Base-by-base conservation (phyloP, 2,797 vertebrate species). In the Eurystomus glaucurus region DNA sequence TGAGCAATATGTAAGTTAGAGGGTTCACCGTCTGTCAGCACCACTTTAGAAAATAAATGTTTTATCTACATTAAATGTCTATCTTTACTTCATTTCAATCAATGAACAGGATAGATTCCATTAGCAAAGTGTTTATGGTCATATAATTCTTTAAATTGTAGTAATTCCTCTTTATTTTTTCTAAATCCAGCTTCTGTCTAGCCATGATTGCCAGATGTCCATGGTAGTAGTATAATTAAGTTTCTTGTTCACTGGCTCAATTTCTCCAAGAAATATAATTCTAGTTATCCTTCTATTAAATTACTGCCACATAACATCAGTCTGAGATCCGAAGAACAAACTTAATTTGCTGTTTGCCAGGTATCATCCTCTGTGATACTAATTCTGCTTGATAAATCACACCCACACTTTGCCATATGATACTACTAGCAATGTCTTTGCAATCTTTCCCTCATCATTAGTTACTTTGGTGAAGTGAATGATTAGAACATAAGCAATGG, bases 401-500 rank as follows among this genome's bases (percentile, higher is more conserved):
- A 37, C 62, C 50, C 70, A 82, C 70, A 28, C 54, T 43, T 58
- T 74, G 43, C 74, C 50, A 76, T 94, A 76, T 65, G 62, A 92
- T 87, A 58, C 58, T 90, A 68, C 14, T 66, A 92, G 64, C n/a
- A 35, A 45, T 80, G 28, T 48, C 48, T 89, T 79, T 46, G 50
- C 43, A 92, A 85, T 14, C 9, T 78, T 88, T 91, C 64, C 54
- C 31, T 74, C 57, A 71, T 75, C 14, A 0, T 81, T 88, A 74
- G 21, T 66, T 91, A 62, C 41, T 95, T 78, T 50, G 43, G 43
- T 66, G 37, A 80, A 95, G 37, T 33, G 77, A 93, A 77, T 80
- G 78, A 77, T 91, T 46, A 87, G 81, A 93, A 78, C 52, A 80
- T 77, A 93, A 91, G 71, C 35, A 75, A 68, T 61, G 51, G n/a